A percentile compares a stretch with the other conserved stretches of the same genome.
These are phyloP conservation scores for Sphyrna mokarran DNA, from an alignment of 2,113 vertebrate species.

Conservation along the genomic window DNA sequence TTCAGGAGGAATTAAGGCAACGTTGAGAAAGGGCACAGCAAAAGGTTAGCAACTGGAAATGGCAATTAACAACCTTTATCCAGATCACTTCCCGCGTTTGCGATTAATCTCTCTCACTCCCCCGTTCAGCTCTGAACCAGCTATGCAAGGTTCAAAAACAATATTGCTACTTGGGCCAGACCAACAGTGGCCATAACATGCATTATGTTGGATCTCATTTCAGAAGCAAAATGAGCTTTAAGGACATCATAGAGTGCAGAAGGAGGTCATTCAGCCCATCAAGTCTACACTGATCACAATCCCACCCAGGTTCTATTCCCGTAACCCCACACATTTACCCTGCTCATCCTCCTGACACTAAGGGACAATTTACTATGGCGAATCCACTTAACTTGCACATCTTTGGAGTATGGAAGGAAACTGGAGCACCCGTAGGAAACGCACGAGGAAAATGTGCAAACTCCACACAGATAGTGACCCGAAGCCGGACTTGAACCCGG, in stretches of 20 bases:
- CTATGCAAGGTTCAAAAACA: background rate
- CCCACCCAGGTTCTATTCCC: no score
- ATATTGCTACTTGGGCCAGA: background rate
- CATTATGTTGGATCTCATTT: background rate
- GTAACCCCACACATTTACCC: no score
- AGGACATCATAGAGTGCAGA: background rate
- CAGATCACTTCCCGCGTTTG: background rate
- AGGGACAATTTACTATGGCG: no score
- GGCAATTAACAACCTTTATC: background rate
- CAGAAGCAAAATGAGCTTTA: background rate
- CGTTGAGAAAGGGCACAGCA: background rate
- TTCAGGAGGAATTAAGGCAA: background rate
- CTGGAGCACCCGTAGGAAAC: no score
- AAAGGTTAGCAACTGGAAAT: background rate
- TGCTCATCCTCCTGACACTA: no score
- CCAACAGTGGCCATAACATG: background rate
- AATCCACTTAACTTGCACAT: no score
- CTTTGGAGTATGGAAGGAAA: no score
- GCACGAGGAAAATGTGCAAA: no score
- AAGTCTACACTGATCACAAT: no score
- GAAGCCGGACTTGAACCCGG: no score
- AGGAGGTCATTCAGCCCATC: no score
- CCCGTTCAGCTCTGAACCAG: background rate
- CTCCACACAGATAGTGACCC: no score
- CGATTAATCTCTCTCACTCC: background rate